A percentile compares a stretch with the other conserved stretches of the same genome.
Conservation (phyloP, 1,140 invertebrate species). For the Steinernema feltiae region DNA sequence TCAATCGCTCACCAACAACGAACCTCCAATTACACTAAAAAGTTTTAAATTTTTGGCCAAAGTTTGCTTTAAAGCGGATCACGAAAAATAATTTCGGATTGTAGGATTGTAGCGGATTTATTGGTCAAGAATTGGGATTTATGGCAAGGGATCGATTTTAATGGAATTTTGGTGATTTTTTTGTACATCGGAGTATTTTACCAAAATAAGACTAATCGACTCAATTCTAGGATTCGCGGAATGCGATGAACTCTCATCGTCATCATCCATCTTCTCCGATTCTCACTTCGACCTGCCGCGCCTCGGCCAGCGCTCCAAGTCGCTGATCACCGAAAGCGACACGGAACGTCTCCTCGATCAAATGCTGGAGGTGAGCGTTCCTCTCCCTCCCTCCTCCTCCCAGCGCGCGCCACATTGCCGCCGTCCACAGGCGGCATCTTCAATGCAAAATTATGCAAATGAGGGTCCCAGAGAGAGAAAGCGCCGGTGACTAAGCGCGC, state of each 20-base stretch:
- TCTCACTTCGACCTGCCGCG: no score
- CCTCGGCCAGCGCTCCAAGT: not conserved
- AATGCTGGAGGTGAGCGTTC: not conserved
- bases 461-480: not conserved
- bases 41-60: no score
- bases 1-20: no score
- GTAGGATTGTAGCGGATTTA: no score
- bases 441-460: not conserved
- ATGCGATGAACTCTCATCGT: not conserved
- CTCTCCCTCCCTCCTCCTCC: not conserved
- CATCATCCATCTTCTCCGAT: not conserved
- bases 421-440: not conserved
- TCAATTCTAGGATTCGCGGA: not conserved
- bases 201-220: no score
- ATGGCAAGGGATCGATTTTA: no score
- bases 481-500: not conserved
- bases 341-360: not conserved
- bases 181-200: no score
- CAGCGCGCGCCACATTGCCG: not conserved
- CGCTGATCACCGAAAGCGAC: conserved; percentile 1
- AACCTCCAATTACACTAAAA: no score
- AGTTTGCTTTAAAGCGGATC: no score
- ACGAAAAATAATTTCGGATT: no score
- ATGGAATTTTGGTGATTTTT: no score
- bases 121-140: no score